phyloP scores from a whole-genome alignment of 1,140 invertebrate species.

The Drosophila auraria region DNA sequence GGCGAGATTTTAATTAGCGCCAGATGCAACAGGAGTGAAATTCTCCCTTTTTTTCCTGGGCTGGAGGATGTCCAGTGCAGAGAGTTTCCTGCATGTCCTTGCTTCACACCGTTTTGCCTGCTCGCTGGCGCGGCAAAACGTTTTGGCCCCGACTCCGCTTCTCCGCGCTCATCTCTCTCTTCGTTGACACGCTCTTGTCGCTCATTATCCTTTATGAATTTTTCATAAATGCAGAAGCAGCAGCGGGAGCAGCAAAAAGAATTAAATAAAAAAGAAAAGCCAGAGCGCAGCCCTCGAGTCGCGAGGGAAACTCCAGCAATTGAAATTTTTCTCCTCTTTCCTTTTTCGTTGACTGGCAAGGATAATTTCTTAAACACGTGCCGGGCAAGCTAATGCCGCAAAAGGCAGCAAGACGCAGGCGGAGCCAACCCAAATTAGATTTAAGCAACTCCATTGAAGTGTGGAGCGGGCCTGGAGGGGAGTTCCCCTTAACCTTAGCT shows the following conservation, averaged over 20 bases:
- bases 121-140: constrained; percentile 74
- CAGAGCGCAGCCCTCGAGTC: constrained; percentile 2
- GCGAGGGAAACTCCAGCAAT: constrained; percentile 58
- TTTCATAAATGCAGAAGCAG: constrained; percentile 73
- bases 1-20: constrained; percentile 75
- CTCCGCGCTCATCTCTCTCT: background rate
- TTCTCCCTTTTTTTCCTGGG: background rate
- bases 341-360: constrained; percentile 37
- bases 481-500: constrained; percentile 65
- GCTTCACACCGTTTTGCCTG: constrained; percentile 71
- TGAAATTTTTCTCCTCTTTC: constrained; percentile 50
- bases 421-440: constrained; percentile 68
- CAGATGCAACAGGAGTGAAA: constrained; percentile 35
- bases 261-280: constrained; percentile 8
- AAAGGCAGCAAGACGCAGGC: constrained; percentile 38
- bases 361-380: constrained; percentile 77
- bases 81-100: constrained; percentile 43
- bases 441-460: constrained; percentile 72
- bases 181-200: constrained; percentile 78
- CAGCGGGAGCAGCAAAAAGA: constrained; percentile 29
- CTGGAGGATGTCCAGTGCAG: constrained; percentile 55
- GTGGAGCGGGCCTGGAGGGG: constrained; percentile 16
- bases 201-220: constrained; percentile 84
- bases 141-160: constrained; percentile 38
- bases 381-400: constrained; percentile 70